A percentile compares a stretch with the other conserved stretches of the same genome.
These are phyloP conservation scores for Megaceryle alcyon DNA, from an alignment of 2,797 vertebrate genomes.

Conservation along the genomic window DNA sequence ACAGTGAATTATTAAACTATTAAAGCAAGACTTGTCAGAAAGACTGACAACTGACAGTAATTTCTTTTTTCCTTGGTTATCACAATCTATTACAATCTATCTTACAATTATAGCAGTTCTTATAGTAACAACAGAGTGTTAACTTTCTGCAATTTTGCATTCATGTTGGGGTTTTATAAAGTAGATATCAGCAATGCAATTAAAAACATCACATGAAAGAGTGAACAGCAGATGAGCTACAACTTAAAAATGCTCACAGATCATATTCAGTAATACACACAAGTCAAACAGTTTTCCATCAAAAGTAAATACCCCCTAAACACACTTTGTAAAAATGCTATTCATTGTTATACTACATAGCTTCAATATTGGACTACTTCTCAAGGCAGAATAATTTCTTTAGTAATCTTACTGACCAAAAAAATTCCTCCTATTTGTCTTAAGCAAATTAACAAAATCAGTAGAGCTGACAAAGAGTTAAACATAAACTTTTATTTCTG, in stretches of 20 bases:
- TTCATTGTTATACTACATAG: background rate
- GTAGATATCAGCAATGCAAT: background rate
- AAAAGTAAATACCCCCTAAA: background rate
- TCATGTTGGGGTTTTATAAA: background rate
- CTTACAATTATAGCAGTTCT: background rate
- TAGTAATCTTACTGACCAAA: background rate
- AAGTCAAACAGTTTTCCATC: background rate
- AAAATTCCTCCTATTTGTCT: background rate
- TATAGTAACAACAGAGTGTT: background rate
- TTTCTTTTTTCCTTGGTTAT: background rate
- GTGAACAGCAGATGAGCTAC: background rate
- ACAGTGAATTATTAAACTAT: background rate
- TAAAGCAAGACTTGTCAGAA: background rate
- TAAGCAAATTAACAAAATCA: background rate
- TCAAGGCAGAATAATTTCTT: background rate
- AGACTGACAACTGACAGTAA: background rate
- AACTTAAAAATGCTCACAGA: background rate
- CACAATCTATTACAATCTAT: background rate
- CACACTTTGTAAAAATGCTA: background rate
- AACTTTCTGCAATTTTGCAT: background rate
- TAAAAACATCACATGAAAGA: background rate
- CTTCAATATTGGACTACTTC: background rate
- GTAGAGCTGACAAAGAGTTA: conserved; percentile 34
- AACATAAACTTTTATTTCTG: conserved; percentile 56
- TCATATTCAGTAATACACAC: background rate